These are phyloP conservation scores for Drosophila monieri DNA, from an alignment of 2,888 invertebrate species.

Conservation along the genomic window DNA sequence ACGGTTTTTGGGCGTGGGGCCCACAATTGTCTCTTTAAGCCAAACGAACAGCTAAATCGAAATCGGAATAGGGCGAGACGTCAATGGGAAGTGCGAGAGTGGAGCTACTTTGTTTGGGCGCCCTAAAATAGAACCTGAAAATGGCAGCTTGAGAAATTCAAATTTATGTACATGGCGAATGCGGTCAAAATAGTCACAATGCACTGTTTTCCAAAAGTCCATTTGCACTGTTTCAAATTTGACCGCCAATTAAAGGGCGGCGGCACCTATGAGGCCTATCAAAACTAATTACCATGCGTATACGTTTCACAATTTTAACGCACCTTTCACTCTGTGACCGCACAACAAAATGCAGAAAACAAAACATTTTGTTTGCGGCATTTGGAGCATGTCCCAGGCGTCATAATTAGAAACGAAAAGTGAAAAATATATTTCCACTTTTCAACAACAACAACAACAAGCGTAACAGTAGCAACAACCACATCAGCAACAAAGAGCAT, in stretches of 20 bases:
- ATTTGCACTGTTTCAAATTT: conserved; percentile 2
- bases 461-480: conserved; percentile 12
- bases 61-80: conserved; percentile 6
- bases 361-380: conserved; percentile 52
- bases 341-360: conserved; percentile 30
- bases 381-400: conserved; percentile 66
- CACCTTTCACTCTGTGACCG: conserved; percentile 38
- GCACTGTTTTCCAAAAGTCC: not conserved
- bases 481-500: conserved; percentile 22
- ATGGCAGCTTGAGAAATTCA: not conserved
- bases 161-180: too few species aligned
- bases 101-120: not conserved
- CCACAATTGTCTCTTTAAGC: conserved; percentile 54
- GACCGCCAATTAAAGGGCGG: conserved; percentile 7
- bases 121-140: not conserved
- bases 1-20: conserved; percentile 45
- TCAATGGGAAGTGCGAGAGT: not conserved
- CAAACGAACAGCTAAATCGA: conserved; percentile 6
- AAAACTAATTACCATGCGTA: conserved; percentile 19
- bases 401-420: conserved; percentile 66
- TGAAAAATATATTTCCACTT: conserved; percentile 65
- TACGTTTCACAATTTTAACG: conserved; percentile 29
- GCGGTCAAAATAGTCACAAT: not conserved
- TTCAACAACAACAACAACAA: conserved; percentile 18
- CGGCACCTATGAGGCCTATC: conserved; percentile 11